Evolutionary conservation across 1,140 invertebrate species (phyloP).

Genomic region (Alviniconcha marisindica): DNA sequence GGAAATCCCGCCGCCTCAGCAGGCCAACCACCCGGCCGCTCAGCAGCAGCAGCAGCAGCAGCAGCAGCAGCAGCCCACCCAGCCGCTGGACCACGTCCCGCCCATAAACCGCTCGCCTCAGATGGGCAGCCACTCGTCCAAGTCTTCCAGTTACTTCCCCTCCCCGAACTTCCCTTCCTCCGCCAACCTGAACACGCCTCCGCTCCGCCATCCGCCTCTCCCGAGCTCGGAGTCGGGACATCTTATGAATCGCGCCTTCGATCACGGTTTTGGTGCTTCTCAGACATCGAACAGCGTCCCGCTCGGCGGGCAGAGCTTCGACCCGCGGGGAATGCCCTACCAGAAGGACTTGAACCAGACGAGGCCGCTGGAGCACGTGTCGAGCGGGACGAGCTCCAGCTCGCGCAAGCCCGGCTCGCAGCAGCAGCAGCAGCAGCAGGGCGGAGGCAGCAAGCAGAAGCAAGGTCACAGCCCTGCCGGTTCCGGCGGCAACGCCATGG

Average conservation of each 20-base stretch:
- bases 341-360: conserved; percentile 41
- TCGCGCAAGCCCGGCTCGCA: conserved; percentile 37
- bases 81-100: conserved; percentile 28
- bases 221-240: conserved; percentile 26
- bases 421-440: conserved; percentile 40
- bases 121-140: conserved; percentile 16
- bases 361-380: conserved; percentile 34
- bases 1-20: conserved; percentile 25
- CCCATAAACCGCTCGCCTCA: conserved; percentile 34
- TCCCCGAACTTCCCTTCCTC: conserved; percentile 32
- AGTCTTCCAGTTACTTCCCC: conserved; percentile 27
- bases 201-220: conserved; percentile 43
- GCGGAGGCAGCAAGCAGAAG: conserved; percentile 35
- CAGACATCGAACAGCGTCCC: conserved; percentile 31
- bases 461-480: conserved; percentile 50
- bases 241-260: conserved; percentile 18
- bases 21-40: not conserved
- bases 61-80: conserved; percentile 27
- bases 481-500: conserved; percentile 35
- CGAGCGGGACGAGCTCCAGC: conserved; percentile 18
- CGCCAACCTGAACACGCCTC: conserved; percentile 40
- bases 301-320: conserved; percentile 33
- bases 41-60: conserved; percentile 17
- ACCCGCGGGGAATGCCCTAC: conserved; percentile 46
- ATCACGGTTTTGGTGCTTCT: not conserved